Percentiles rank a stretch among this genome's conserved stretches.
Conservation (phyloP, 2,113 vertebrate species). For the Poecile atricapillus region DNA sequence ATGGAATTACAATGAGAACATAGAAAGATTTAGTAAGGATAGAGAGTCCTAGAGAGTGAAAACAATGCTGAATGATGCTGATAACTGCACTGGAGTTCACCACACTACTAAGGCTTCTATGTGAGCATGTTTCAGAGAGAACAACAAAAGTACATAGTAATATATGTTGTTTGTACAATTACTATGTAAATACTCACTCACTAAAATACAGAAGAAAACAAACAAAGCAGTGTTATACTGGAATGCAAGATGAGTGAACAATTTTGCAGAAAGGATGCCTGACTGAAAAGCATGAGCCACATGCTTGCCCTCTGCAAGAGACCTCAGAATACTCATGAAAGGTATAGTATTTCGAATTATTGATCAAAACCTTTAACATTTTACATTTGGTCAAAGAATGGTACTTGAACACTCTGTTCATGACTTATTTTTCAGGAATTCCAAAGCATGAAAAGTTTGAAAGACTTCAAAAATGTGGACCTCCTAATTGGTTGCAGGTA, state of each 20-base stretch:
- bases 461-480: not conserved
- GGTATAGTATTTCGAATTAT: constrained; percentile 26
- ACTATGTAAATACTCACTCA: not conserved
- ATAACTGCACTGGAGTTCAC: not conserved
- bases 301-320: not conserved
- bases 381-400: not conserved
- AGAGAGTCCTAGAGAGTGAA: not conserved
- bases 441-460: not conserved
- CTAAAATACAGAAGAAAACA: not conserved
- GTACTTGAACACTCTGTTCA: not conserved
- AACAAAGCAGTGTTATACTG: not conserved
- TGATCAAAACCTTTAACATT: not conserved
- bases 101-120: not conserved
- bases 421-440: not conserved
- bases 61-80: not conserved
- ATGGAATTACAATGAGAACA: not conserved
- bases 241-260: not conserved
- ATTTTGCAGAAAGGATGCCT: not conserved
- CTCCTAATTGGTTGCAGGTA: not conserved
- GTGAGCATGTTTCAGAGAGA: not conserved
- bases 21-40: not conserved
- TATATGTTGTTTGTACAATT: not conserved
- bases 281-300: rapidly evolving
- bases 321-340: not conserved
- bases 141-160: not conserved